Evolutionary conservation across 2,113 vertebrate species (phyloP).

Genomic region (Phalacrocorax brasilianus): DNA sequence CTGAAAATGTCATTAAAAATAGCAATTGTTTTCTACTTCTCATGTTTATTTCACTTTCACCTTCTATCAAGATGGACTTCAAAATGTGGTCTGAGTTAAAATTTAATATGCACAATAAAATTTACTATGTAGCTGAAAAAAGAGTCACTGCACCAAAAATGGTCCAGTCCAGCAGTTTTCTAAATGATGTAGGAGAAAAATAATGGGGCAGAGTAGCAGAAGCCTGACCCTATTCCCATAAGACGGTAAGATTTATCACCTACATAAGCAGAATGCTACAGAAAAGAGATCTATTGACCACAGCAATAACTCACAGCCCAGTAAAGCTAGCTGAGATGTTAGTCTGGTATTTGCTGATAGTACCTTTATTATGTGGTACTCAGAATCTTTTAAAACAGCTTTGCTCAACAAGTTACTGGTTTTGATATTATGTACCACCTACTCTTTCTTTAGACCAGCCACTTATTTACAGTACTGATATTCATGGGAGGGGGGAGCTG

Average conservation of each 20-base stretch:
- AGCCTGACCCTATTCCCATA: constrained; percentile 67
- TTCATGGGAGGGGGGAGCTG: neutral
- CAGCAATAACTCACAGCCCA: constrained; percentile 75
- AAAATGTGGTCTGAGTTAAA: constrained; percentile 33
- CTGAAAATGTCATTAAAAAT: neutral
- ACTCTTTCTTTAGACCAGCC: neutral
- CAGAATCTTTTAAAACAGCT: neutral
- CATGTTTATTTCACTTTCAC: neutral
- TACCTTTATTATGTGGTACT: constrained; percentile 38
- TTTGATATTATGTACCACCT: constrained; percentile 22
- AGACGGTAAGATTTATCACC: constrained; percentile 81
- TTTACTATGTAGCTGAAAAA: constrained; percentile 45
- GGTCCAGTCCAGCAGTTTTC: constrained; percentile 70
- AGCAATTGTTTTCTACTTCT: neutral
- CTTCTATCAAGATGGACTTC: neutral
- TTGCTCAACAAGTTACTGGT: constrained; percentile 18
- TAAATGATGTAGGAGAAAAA: constrained; percentile 77
- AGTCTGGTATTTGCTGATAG: constrained; percentile 75
- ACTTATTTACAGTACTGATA: constrained; percentile 37
- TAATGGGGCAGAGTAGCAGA: constrained; percentile 70
- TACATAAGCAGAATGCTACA: constrained; percentile 71
- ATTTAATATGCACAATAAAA: constrained; percentile 65
- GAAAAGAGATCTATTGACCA: constrained; percentile 73
- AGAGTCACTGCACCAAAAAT: constrained; percentile 54
- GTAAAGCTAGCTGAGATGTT: constrained; percentile 59